phyloP scores from a whole-genome alignment of 2,888 invertebrate genomes.

The Xanthorhoe designata region DNA sequence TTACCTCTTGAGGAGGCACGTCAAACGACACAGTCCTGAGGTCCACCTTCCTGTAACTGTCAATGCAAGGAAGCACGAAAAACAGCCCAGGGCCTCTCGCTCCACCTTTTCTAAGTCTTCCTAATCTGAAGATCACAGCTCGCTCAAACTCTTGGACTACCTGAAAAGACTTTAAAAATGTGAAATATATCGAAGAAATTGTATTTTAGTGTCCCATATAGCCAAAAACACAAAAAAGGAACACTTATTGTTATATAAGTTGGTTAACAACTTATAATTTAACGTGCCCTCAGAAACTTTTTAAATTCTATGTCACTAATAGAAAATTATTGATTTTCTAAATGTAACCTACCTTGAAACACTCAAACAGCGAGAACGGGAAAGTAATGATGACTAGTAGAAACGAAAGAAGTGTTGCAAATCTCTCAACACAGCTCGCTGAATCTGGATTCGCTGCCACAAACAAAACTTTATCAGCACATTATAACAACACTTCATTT shows the following conservation, averaged over 20 bases:
- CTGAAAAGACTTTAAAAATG: conserved; percentile 59
- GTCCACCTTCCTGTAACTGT: conserved; percentile 96
- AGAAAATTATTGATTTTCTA: neutral
- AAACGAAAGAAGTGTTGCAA: conserved; percentile 90
- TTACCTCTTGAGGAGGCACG: conserved; percentile 97
- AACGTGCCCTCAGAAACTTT: no score
- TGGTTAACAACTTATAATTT: no score
- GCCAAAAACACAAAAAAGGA: no score
- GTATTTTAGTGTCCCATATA: no score
- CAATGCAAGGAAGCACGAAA: conserved; percentile 97
- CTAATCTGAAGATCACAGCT: conserved; percentile 95
- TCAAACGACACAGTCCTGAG: conserved; percentile 97
- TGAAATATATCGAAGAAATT: no score
- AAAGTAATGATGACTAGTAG: conserved; percentile 91
- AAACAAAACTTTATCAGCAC: conserved; percentile 51
- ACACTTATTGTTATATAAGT: no score
- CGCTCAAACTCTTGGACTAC: conserved; percentile 95
- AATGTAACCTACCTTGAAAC: conserved; percentile 90
- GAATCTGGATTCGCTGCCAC: conserved; percentile 87
- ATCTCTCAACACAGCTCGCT: conserved; percentile 90
- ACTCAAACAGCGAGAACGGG: conserved; percentile 93
- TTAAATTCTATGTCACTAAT: no score
- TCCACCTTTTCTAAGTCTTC: conserved; percentile 90
- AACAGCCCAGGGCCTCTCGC: conserved; percentile 96
- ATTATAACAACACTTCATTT: neutral